These are phyloP conservation scores for Microcebus lehilahytsara DNA, from an alignment of 2,113 vertebrate species.

Conservation along the genomic window DNA sequence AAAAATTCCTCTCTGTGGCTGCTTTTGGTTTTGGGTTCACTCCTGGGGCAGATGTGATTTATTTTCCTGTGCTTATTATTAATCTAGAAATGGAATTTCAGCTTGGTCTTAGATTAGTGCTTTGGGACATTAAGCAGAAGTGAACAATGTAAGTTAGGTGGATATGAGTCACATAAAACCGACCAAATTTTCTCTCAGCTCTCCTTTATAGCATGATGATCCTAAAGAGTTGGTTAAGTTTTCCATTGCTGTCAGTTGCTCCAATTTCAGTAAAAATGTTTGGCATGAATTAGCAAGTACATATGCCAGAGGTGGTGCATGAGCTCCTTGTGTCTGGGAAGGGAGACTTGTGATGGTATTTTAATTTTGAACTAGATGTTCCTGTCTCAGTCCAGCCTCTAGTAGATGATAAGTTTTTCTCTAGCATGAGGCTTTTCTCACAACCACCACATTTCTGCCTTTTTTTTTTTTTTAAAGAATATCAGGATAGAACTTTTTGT, in stretches of 20 bases:
- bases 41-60: conserved; percentile 76
- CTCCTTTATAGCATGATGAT: neutral
- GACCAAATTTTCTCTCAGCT: conserved; percentile 11
- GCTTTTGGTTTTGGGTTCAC: conserved; percentile 74
- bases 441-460: neutral
- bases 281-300: neutral
- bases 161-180: conserved; percentile 17
- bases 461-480: neutral
- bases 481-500: neutral
- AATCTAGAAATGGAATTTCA: conserved; percentile 72
- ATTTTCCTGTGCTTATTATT: conserved; percentile 70
- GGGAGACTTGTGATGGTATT: neutral
- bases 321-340: neutral
- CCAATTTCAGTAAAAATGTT: neutral
- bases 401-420: neutral
- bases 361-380: neutral
- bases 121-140: conserved; percentile 63
- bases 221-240: neutral
- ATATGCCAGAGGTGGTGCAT: neutral
- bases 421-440: conserved; percentile 31
- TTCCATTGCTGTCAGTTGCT: conserved; percentile 5
- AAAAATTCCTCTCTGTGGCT: conserved; percentile 63
- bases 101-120: conserved; percentile 32
- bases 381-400: neutral
- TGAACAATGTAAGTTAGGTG: conserved; percentile 52